Percentiles rank a stretch among this genome's conserved stretches.
Evolutionary conservation across 2,113 vertebrate species (phyloP).

Genomic region (Corvus hawaiiensis): DNA sequence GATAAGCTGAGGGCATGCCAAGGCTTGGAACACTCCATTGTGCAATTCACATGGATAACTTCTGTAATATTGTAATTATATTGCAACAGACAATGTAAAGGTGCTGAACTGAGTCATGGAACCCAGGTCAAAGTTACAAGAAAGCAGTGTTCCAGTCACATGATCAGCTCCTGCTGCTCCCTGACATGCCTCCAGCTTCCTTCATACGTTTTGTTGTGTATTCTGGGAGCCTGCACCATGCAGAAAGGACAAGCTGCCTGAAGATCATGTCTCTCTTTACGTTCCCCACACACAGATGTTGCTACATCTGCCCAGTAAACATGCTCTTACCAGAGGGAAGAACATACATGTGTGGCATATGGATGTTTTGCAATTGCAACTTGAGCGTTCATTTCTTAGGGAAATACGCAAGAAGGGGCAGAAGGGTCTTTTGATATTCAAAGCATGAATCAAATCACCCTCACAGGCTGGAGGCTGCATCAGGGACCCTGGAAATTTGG

Average conservation of each 20-base stretch:
- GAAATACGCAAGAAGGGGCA: background rate
- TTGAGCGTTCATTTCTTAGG: background rate
- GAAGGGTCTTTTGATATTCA: background rate
- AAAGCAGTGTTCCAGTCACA: background rate
- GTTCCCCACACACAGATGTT: background rate
- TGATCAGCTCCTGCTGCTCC: background rate
- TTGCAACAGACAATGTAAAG: background rate
- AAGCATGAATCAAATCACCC: background rate
- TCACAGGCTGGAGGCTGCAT: background rate
- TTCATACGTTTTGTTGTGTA: background rate
- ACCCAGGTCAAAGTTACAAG: background rate
- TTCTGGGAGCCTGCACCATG: rapidly evolving
- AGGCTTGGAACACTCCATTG: background rate
- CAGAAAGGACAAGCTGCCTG: background rate
- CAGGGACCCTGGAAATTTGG: background rate
- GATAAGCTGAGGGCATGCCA: background rate
- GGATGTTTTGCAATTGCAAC: background rate
- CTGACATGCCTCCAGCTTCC: background rate
- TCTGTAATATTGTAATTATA: background rate
- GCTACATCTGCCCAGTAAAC: background rate
- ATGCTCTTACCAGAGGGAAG: background rate
- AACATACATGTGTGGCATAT: background rate
- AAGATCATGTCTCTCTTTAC: background rate
- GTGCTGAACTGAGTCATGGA: background rate
- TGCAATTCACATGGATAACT: background rate